Conservation (phyloP, 2,888 invertebrate species). For the Troides helena region DNA sequence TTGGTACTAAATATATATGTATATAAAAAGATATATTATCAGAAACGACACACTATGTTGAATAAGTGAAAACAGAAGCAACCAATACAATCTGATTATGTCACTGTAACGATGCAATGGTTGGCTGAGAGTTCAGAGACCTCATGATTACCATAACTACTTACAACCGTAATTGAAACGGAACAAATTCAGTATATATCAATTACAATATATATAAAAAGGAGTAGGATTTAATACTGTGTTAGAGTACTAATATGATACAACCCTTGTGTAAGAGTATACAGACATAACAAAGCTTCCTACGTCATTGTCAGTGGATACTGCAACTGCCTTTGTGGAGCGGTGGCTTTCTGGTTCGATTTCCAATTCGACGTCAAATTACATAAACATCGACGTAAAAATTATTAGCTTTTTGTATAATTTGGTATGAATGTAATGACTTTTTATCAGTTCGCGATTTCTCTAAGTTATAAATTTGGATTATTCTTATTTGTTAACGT, state of each 20-base stretch:
- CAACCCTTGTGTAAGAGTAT: too few species aligned
- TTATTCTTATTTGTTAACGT: too few species aligned
- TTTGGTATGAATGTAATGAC: too few species aligned
- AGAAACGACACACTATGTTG: not conserved
- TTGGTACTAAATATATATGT: not conserved
- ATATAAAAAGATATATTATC: not conserved
- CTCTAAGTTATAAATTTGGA: too few species aligned
- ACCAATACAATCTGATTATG: slow-evolving; percentile 3
- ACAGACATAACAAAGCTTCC: not conserved
- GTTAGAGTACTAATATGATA: too few species aligned
- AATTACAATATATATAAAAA: too few species aligned
- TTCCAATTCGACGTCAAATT: too few species aligned
- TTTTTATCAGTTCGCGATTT: too few species aligned
- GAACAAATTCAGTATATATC: not conserved
- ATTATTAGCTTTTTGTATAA: too few species aligned
- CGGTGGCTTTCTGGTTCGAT: too few species aligned
- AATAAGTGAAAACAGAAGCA: slow-evolving; percentile 1
- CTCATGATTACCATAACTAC: not conserved
- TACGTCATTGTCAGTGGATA: slow-evolving; percentile 7
- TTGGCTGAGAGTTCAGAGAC: slow-evolving; percentile 6
- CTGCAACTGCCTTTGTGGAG: not conserved
- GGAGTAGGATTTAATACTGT: too few species aligned
- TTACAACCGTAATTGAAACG: not conserved
- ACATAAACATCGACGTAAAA: too few species aligned
- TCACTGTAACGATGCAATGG: slow-evolving; percentile 2